These are phyloP conservation scores for Mimachlamys varia DNA, from an alignment of 2,888 invertebrate species.

Conservation along the genomic window DNA sequence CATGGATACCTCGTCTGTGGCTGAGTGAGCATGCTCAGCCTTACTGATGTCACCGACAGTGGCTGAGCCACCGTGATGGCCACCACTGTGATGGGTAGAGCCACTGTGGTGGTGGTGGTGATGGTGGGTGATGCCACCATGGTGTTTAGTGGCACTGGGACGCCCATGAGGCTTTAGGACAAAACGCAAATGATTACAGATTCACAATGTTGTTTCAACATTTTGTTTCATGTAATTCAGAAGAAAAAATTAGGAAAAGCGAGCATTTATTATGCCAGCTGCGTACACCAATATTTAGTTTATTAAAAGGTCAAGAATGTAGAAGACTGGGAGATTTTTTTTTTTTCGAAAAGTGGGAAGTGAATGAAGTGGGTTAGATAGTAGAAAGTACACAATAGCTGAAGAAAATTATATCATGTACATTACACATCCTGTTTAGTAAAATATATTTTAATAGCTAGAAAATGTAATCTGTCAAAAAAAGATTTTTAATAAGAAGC, in stretches of 20 bases:
- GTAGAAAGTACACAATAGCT: background rate
- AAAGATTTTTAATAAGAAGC: background rate
- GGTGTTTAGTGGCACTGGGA: conserved; percentile 20
- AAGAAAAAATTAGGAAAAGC: background rate
- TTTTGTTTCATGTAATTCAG: background rate
- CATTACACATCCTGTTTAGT: background rate
- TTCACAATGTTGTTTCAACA: background rate
- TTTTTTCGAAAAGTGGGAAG: too few species aligned
- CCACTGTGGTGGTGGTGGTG: conserved; percentile 28
- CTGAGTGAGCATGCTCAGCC: conserved; percentile 23
- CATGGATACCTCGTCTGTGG: conserved; percentile 3
- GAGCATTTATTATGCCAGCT: background rate
- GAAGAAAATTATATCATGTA: background rate
- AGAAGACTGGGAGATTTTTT: too few species aligned
- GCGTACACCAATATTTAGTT: background rate
- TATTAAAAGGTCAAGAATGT: too few species aligned
- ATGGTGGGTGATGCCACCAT: background rate
- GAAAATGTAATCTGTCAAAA: background rate
- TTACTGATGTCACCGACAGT: background rate
- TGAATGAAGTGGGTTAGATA: background rate
- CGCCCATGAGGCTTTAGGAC: conserved; percentile 25
- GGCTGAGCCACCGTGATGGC: conserved; percentile 21
- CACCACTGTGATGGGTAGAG: background rate
- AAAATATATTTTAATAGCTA: background rate
- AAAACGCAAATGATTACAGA: background rate